phyloP scores from a whole-genome alignment of 92 coral and sea anemone genomes.

The Scolanthus callimorphus region DNA sequence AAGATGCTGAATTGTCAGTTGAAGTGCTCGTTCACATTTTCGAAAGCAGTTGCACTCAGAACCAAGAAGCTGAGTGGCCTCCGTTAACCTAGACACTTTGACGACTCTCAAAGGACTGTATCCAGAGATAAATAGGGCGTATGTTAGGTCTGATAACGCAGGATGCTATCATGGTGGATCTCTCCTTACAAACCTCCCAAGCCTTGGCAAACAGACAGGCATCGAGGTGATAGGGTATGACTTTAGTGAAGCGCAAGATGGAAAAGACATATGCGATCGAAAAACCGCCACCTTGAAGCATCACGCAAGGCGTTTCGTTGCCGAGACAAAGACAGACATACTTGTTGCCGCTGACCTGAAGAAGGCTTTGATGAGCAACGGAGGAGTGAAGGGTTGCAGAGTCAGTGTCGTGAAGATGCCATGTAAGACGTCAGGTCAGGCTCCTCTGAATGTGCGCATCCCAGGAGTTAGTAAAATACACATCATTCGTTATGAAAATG shows the following conservation, averaged over 20 bases:
- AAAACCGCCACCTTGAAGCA: constrained; percentile 30
- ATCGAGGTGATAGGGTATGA: constrained; percentile 17
- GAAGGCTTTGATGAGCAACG: constrained; percentile 17
- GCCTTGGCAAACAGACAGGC: constrained; percentile 11
- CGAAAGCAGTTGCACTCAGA: constrained; percentile 9
- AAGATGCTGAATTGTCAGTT: constrained; percentile 1
- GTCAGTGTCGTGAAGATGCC: constrained; percentile 22
- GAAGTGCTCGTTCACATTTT: constrained; percentile 15
- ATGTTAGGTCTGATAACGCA: constrained; percentile 15
- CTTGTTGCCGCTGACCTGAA: constrained; percentile 13
- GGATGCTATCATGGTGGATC: constrained; percentile 14
- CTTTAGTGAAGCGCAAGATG: constrained; percentile 22
- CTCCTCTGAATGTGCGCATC: constrained; percentile 13
- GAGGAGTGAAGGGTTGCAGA: constrained; percentile 33
- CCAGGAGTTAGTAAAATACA: constrained; percentile 32
- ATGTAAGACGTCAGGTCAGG: constrained; percentile 22
- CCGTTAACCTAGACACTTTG: constrained; percentile 6
- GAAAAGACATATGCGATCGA: constrained; percentile 23
- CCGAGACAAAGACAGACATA: constrained; percentile 26
- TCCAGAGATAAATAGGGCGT: constrained; percentile 4
- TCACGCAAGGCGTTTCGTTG: constrained; percentile 19
- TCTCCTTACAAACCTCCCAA: constrained; percentile 18
- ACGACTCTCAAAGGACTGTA: constrained; percentile 10
- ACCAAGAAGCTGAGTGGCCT: constrained; percentile 14
- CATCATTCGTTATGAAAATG: constrained; percentile 36